Conservation (phyloP, 2,797 vertebrate genomes). For the Enoplosus armatus region DNA sequence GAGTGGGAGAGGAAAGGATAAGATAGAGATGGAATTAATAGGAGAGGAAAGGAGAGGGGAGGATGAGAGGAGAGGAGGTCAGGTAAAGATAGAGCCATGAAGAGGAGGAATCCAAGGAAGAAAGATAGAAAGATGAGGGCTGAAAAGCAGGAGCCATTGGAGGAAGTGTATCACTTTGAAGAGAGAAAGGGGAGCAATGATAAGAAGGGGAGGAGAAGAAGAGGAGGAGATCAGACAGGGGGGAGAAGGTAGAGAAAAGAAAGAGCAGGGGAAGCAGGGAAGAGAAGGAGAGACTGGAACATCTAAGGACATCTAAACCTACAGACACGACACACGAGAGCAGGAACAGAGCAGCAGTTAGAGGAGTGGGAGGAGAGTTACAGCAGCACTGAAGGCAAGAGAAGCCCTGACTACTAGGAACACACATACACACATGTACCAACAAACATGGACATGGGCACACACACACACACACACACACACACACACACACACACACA, state of each 20-base stretch:
- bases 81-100: neutral
- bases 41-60: neutral
- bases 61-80: neutral
- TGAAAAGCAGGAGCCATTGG: constrained; percentile 6
- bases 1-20: neutral
- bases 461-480: constrained; percentile 37
- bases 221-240: constrained; percentile 36
- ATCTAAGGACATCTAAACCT: constrained; percentile 58
- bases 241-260: constrained; percentile 10
- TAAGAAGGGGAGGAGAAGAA: neutral
- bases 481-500: constrained; percentile 37
- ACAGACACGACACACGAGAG: constrained; percentile 48
- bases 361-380: constrained; percentile 77
- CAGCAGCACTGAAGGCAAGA: constrained; percentile 80
- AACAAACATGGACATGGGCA: constrained; percentile 14
- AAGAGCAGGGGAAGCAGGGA: constrained; percentile 12
- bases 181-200: constrained; percentile 38
- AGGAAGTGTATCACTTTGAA: constrained; percentile 20
- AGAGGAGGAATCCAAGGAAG: neutral
- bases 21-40: no score
- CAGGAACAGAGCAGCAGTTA: constrained; percentile 51
- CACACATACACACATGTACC: constrained; percentile 18
- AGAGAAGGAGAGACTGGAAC: constrained; percentile 35
- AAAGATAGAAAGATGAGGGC: neutral
- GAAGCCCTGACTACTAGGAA: constrained; percentile 65